Percentiles rank a stretch among this genome's conserved stretches.
Conservation (phyloP, 2,113 vertebrate species). For the Paralichthys olivaceus region DNA sequence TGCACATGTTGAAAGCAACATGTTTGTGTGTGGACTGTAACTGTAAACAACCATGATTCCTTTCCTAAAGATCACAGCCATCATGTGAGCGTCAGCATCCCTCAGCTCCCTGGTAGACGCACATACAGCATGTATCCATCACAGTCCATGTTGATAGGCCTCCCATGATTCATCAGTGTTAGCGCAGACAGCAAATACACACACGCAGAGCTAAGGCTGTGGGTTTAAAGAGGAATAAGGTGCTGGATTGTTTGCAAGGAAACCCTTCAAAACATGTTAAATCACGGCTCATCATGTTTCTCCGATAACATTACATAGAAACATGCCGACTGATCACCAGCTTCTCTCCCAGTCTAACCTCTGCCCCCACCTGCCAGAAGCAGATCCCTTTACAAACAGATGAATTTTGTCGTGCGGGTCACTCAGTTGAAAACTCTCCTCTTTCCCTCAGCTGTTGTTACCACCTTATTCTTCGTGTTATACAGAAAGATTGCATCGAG, state of each 20-base stretch:
- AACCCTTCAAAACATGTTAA: background rate
- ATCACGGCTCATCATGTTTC: background rate
- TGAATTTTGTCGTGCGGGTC: constrained; percentile 26
- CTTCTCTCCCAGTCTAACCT: background rate
- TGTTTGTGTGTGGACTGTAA: background rate
- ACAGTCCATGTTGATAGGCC: constrained; percentile 40
- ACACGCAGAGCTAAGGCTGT: background rate
- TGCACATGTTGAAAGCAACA: constrained; percentile 25
- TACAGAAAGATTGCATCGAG: background rate
- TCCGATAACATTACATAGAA: background rate
- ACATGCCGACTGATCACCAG: background rate
- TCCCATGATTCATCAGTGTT: constrained; percentile 37
- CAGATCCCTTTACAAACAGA: constrained; percentile 58
- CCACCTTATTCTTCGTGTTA: constrained; percentile 30
- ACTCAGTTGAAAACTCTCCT: constrained; percentile 26
- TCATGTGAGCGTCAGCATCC: constrained; percentile 28
- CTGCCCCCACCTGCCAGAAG: constrained; percentile 7
- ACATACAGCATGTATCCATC: constrained; percentile 51
- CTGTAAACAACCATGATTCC: constrained; percentile 5
- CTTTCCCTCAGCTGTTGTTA: constrained; percentile 58
- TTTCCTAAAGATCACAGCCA: constrained; percentile 11
- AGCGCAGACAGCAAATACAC: constrained; percentile 12
- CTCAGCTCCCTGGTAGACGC: constrained; percentile 31
- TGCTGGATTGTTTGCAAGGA: background rate
- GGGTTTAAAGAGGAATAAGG: background rate